These are phyloP conservation scores for Daktulosphaira vitifoliae DNA, from an alignment of 1,140 invertebrate genomes.

Conservation along the genomic window DNA sequence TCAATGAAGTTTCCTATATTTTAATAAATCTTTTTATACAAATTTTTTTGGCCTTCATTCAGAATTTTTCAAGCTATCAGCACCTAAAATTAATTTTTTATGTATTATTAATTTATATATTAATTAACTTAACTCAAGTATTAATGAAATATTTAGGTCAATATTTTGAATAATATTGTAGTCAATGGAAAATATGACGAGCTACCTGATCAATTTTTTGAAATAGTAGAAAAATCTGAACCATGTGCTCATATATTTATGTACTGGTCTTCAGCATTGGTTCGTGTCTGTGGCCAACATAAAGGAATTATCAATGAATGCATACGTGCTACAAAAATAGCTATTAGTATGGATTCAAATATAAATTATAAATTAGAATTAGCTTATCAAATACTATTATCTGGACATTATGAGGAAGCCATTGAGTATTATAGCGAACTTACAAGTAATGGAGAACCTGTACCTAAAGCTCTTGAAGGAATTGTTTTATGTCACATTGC, in stretches of 20 bases:
- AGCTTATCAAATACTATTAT: slow-evolving; percentile 65
- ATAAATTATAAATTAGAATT: slow-evolving; percentile 66
- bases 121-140: too few relatives aligned
- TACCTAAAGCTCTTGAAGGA: slow-evolving; percentile 66
- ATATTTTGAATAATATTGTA: slow-evolving; percentile 9
- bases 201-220: slow-evolving; percentile 56
- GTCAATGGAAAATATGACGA: slow-evolving; percentile 63
- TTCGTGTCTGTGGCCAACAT: slow-evolving; percentile 64
- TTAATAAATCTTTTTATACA: too few relatives aligned
- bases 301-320: slow-evolving; percentile 60
- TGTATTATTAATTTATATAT: too few relatives aligned
- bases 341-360: slow-evolving; percentile 61
- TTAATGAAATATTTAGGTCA: too few relatives aligned
- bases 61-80: too few relatives aligned
- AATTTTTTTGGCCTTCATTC: too few relatives aligned
- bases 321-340: slow-evolving; percentile 52
- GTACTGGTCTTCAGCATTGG: slow-evolving; percentile 61
- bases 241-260: slow-evolving; percentile 61
- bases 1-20: too few relatives aligned
- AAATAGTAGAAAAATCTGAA: slow-evolving; percentile 62
- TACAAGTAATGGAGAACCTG: slow-evolving; percentile 72
- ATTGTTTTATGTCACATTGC: slow-evolving; percentile 60
- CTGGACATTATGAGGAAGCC: slow-evolving; percentile 68
- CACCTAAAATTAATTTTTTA: too few relatives aligned
- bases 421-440: slow-evolving; percentile 67